phyloP scores from a whole-genome alignment of 2,888 invertebrate species.

The Archaeoteleia sp. region DNA sequence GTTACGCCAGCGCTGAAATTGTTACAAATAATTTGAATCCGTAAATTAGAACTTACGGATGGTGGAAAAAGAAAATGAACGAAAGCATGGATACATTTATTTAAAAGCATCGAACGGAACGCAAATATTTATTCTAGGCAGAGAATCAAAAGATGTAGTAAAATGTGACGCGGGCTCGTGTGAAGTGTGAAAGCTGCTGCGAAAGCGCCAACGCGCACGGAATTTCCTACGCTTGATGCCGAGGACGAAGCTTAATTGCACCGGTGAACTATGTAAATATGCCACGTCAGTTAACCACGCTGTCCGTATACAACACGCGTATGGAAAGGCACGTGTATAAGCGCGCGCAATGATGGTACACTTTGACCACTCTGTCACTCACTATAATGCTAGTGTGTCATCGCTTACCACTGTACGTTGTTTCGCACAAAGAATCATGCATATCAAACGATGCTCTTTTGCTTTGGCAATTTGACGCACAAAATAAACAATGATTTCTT shows the following conservation, averaged over 20 bases:
- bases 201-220: conserved; percentile 66
- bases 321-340: conserved; percentile 45
- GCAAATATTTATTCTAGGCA: conserved; percentile 23
- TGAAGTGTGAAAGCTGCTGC: conserved; percentile 57
- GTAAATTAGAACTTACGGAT: too few relatives aligned
- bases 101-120: conserved; percentile 17
- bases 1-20: too few relatives aligned
- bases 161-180: conserved; percentile 51
- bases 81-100: conserved; percentile 11
- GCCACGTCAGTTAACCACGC: conserved; percentile 69
- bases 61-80: too few relatives aligned
- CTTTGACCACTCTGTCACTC: conserved; percentile 64
- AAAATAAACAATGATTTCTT: conserved; percentile 16
- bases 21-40: too few relatives aligned
- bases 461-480: conserved; percentile 26
- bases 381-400: conserved; percentile 67
- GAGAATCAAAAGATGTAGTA: conserved; percentile 30
- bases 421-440: conserved; percentile 60
- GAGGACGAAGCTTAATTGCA: conserved; percentile 73
- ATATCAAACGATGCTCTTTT: conserved; percentile 27
- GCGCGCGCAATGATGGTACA: conserved; percentile 59
- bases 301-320: conserved; percentile 58
- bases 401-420: conserved; percentile 59
- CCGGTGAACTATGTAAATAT: conserved; percentile 72
- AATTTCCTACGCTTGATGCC: conserved; percentile 69